phyloP scores from a whole-genome alignment of 2,888 invertebrate genomes.

The Amaurobius ferox region DNA sequence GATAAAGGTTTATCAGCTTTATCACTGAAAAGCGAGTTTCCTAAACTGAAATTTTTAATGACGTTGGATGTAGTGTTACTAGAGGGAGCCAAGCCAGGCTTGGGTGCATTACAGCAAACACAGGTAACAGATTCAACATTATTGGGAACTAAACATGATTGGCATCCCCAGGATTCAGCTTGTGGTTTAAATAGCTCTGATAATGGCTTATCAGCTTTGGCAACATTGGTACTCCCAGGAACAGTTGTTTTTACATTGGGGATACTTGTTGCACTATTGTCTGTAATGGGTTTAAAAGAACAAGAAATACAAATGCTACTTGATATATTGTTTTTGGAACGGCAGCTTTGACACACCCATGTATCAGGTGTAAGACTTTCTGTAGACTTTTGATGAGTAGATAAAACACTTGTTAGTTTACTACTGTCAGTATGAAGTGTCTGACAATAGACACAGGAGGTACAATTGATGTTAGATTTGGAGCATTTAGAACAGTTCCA shows the following conservation, averaged over 20 bases:
- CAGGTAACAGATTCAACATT: slow-evolving; percentile 80
- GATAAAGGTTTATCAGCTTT: slow-evolving; percentile 73
- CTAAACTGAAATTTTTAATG: not conserved
- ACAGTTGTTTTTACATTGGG: no score
- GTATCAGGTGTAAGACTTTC: no score
- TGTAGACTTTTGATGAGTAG: not conserved
- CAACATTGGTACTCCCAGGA: no score
- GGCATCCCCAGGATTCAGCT: slow-evolving; percentile 83
- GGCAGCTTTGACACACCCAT: no score
- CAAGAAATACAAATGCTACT: no score
- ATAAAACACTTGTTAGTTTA: not conserved
- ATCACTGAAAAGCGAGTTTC: not conserved
- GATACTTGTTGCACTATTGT: no score
- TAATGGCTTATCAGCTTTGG: no score
- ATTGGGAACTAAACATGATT: slow-evolving; percentile 82
- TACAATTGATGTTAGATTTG: slow-evolving; percentile 26
- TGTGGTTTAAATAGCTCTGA: slow-evolving; percentile 80
- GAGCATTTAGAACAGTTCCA: slow-evolving; percentile 49
- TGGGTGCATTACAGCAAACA: slow-evolving; percentile 73
- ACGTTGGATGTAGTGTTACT: not conserved
- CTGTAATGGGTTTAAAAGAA: no score
- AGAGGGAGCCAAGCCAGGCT: no score
- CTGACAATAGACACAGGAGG: slow-evolving; percentile 75
- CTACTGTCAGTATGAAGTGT: slow-evolving; percentile 77
- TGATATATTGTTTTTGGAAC: no score